Percentiles rank a stretch among this genome's conserved stretches.
Conservation (phyloP, 2,797 vertebrate species). For the Antrozous pallidus region DNA sequence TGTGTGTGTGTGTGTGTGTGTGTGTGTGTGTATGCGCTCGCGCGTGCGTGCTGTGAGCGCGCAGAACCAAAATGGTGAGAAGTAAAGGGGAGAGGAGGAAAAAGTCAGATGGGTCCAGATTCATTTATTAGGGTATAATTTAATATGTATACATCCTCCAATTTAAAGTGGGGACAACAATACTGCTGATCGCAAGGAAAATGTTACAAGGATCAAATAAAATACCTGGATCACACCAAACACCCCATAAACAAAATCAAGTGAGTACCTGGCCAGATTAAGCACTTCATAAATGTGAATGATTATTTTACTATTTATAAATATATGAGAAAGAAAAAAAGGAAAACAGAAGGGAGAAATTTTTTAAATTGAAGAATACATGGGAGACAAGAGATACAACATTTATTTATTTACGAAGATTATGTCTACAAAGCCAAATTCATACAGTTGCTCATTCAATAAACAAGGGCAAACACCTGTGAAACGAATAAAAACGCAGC, state of each 20-base stretch:
- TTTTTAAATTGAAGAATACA: background rate
- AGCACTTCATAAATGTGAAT: background rate
- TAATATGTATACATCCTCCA: background rate
- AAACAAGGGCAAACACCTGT: background rate
- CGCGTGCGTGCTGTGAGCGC: fast-evolving
- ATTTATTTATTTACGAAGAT: background rate
- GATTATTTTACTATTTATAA: background rate
- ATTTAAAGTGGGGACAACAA: background rate
- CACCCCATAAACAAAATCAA: slow-evolving; percentile 6
- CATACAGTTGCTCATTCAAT: background rate
- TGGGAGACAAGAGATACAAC: background rate
- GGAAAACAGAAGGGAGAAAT: background rate
- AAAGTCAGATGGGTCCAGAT: background rate
- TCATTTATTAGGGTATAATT: background rate
- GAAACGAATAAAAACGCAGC: background rate
- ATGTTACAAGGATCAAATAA: background rate
- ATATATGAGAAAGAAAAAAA: background rate
- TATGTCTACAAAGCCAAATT: background rate
- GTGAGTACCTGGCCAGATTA: background rate
- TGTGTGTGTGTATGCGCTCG: background rate
- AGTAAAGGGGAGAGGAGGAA: slow-evolving; percentile 10
- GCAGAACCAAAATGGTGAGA: background rate
- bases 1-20: slow-evolving; percentile 18
- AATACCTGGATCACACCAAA: background rate
- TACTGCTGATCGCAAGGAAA: background rate